Conservation (phyloP, 2,888 invertebrate genomes). For the Cotesia congregata region DNA sequence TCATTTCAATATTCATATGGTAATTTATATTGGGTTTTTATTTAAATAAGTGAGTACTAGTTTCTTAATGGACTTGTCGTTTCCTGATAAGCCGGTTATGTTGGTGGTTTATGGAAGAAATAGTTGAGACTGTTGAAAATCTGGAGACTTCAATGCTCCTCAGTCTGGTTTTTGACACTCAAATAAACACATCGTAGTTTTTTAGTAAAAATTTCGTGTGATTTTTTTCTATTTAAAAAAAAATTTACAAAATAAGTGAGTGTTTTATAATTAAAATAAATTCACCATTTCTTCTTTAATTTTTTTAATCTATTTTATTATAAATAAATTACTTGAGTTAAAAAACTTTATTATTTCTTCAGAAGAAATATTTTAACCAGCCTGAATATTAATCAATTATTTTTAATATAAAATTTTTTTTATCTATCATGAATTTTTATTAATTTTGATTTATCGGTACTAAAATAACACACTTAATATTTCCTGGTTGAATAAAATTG, state of each 20-base stretch:
- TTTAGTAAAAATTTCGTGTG: neutral
- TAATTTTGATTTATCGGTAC: no score
- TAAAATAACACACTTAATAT: neutral
- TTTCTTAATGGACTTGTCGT: neutral
- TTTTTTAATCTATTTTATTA: no score
- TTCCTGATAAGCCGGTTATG: neutral
- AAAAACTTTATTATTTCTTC: no score
- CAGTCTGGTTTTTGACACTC: neutral
- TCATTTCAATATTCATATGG: neutral
- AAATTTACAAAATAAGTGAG: neutral
- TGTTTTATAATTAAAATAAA: neutral
- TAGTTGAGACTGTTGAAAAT: neutral
- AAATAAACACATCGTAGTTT: neutral
- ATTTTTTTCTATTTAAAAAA: neutral
- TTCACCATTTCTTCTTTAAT: no score
- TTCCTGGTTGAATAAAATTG: neutral
- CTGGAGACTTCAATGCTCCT: neutral
- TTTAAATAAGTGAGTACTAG: neutral
- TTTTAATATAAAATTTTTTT: no score
- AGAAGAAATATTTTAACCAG: no score
- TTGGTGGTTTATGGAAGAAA: neutral
- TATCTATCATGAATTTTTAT: no score
- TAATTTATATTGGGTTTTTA: neutral
- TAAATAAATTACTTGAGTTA: no score
- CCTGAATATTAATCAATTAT: no score